Evolutionary conservation across 2,113 vertebrate genomes (phyloP).

Genomic region (Ophthalmolycus amberensis): DNA sequence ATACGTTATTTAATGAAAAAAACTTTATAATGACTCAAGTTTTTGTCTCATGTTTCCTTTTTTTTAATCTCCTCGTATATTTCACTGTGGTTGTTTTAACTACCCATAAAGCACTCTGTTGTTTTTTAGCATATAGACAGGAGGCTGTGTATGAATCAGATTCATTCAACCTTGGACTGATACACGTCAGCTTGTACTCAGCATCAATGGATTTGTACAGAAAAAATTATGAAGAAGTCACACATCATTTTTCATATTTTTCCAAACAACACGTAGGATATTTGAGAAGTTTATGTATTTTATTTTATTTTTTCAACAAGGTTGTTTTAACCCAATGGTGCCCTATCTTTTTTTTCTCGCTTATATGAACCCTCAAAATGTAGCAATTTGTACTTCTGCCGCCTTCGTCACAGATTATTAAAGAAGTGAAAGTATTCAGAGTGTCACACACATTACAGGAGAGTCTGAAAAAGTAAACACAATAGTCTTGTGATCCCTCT

Average conservation of each 20-base stretch:
- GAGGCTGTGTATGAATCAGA: neutral
- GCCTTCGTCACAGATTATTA: too few relatives aligned
- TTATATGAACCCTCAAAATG: too few relatives aligned
- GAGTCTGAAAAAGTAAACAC: too few relatives aligned
- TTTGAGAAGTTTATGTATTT: neutral
- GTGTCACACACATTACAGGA: too few relatives aligned
- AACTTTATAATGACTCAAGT: neutral
- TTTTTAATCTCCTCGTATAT: neutral
- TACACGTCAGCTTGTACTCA: neutral
- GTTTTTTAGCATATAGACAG: neutral
- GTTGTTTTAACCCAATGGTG: neutral
- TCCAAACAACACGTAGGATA: neutral
- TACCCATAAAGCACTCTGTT: neutral
- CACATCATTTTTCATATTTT: neutral
- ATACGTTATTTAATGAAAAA: constrained; percentile 11
- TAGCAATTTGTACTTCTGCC: too few relatives aligned
- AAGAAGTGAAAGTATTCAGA: too few relatives aligned
- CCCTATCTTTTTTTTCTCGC: too few relatives aligned
- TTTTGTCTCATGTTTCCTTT: too few relatives aligned
- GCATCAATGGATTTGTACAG: neutral
- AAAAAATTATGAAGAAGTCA: too few relatives aligned
- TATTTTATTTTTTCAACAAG: too few relatives aligned
- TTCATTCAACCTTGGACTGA: neutral
- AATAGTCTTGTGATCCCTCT: too few relatives aligned
- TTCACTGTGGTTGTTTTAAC: neutral